phyloP scores from a whole-genome alignment of 2,797 vertebrate genomes.

The Gastrophryne carolinensis region DNA sequence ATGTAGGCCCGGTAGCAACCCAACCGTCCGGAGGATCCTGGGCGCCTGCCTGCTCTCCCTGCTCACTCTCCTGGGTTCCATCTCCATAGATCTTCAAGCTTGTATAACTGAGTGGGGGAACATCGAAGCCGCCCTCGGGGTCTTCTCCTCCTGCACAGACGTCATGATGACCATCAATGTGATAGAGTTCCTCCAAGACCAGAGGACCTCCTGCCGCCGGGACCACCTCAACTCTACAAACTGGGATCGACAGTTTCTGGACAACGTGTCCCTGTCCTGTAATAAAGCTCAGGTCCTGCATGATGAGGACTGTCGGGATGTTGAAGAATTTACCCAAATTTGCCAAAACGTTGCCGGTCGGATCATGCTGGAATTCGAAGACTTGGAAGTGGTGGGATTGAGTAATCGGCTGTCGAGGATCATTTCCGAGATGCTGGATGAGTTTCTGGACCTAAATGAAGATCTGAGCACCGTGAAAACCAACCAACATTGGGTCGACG shows the following conservation, averaged over 20 bases:
- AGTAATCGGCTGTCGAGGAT: slow-evolving; percentile 56
- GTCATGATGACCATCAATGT: slow-evolving; percentile 61
- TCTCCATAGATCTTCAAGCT: slow-evolving; percentile 73
- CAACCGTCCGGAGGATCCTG: slow-evolving; percentile 71
- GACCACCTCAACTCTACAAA: slow-evolving; percentile 16
- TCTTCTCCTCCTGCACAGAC: slow-evolving; percentile 74
- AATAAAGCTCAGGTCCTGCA: slow-evolving; percentile 45
- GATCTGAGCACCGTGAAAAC: slow-evolving; percentile 63
- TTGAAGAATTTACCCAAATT: not conserved
- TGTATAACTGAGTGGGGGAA: slow-evolving; percentile 67
- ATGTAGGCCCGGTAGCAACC: slow-evolving; percentile 60
- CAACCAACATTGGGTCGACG: slow-evolving; percentile 70
- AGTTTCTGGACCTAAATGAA: slow-evolving; percentile 61
- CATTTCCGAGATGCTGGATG: slow-evolving; percentile 67
- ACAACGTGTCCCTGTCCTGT: slow-evolving; percentile 58
- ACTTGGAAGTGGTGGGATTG: not conserved
- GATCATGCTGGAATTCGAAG: slow-evolving; percentile 48
- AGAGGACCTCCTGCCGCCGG: slow-evolving; percentile 60
- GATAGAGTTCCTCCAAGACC: slow-evolving; percentile 69
- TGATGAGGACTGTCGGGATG: not conserved
- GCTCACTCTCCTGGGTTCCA: slow-evolving; percentile 74
- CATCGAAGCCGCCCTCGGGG: slow-evolving; percentile 65
- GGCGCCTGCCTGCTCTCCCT: slow-evolving; percentile 74
- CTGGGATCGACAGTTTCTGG: not conserved
- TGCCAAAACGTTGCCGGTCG: slow-evolving; percentile 60